Base-by-base conservation (phyloP, 1,140 invertebrate genomes). In the Belonocnema kinseyi region DNA sequence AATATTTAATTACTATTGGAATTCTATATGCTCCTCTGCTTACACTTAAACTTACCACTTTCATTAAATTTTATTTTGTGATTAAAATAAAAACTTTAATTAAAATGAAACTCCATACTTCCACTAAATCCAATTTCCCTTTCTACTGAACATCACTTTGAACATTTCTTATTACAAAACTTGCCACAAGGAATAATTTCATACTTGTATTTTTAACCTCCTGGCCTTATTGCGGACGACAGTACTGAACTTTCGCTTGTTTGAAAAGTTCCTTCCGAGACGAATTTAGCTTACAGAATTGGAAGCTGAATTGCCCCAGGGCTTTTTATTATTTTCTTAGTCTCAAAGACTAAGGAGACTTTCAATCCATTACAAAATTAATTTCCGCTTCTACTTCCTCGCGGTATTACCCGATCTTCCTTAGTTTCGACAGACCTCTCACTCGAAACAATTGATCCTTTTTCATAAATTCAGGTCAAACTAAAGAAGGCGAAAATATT, bases 191-290 rank as follows among this genome's bases (percentile, higher is more conserved):
- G 14, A 40, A 66, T 40, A 66, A 40, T 66, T 46, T 40, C 13
- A 66, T 46, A 11, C 26, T 33, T 66, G 58, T 66, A 66, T 66
- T 66, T 66, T n/a, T n/a, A 46, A 66, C 19, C 58, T 33, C 12
- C 12, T 33, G 3, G 58, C 11, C 19, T 0, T 61, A 61, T 61
- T 26, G 21, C 19, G 2, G 40, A 11, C 7, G 40, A 46, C 33
- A 66, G 61, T 66, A 40, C 16, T 40, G 13, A 66, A 66, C 61
- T 66, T 66, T 33, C 19, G 56, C 56, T 21, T 61, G 19, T 61
- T 61, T 14, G 13, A 14, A 61, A 61, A 61, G 21, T 56, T 56
- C 54, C 19, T n/a, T 56, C 17, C 5, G 58, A 26, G 8, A 61
- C 40, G 40, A 14, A 14, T 61, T 61, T 26, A 26, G 19, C 21